Percentiles rank a stretch among this genome's conserved stretches.
These are phyloP conservation scores for Gallinago jamesoni DNA, from an alignment of 2,113 vertebrate species.

Conservation along the genomic window DNA sequence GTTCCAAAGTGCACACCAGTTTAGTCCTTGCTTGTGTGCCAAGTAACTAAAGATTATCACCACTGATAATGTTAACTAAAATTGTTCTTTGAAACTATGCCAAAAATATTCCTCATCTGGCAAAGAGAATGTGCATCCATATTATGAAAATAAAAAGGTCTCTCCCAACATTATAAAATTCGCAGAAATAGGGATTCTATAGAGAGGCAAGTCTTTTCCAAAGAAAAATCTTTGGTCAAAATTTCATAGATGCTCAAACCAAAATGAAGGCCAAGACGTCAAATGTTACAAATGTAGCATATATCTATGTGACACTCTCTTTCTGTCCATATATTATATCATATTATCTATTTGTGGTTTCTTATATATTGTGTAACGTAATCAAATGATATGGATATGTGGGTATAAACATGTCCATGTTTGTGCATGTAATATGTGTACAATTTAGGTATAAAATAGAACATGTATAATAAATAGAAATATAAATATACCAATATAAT, in stretches of 20 bases:
- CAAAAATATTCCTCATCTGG: background rate
- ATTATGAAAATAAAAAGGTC: background rate
- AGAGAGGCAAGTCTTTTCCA: background rate
- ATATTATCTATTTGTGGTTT: background rate
- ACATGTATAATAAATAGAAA: background rate
- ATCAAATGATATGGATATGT: background rate
- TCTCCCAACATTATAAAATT: background rate
- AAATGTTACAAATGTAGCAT: background rate
- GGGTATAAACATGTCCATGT: background rate
- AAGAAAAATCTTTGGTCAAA: background rate
- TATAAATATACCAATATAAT: background rate
- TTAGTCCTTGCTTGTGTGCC: background rate
- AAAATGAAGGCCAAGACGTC: background rate
- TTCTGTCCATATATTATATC: accelerated
- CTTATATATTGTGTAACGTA: background rate
- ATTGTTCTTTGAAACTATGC: background rate
- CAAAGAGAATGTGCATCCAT: background rate
- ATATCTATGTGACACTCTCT: accelerated
- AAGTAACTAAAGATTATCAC: background rate
- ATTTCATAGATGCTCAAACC: background rate
- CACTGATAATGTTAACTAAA: background rate
- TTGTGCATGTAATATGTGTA: background rate
- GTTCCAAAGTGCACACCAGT: background rate
- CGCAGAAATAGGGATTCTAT: background rate
- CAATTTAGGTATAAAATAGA: background rate